Evolutionary conservation across 2,888 invertebrate genomes (phyloP), one percentile per base, ranked within the genome.

Genomic region (Pachydiplax longipennis): DNA sequence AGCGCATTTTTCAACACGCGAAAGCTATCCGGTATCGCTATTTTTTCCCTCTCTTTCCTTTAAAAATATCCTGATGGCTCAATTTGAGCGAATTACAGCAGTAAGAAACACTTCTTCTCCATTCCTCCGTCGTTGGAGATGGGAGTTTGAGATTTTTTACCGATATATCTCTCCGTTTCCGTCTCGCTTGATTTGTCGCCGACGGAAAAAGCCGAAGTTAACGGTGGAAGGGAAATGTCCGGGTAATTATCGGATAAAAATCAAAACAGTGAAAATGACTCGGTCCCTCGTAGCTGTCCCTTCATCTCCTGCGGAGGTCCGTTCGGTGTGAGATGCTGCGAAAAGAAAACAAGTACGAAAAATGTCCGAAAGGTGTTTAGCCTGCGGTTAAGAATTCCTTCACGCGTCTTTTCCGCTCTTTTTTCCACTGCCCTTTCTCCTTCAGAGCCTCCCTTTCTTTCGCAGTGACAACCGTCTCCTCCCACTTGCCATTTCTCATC

Each of bases 331-430:
- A 35, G 87, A 58, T 37, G n/a, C 65, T n/a, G 37, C 65, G 35
- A 83, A 18, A 31, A 2, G 2, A 35, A 37, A 80, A 37, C 25
- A 53, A 31, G 65, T 22, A 37, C 87, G 35, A n/a, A 37, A 4
- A 22, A 25, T 13, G 58, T n/a, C 44, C 22, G 82, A 44, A n/a
- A 82, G 82, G 82, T 25, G 82, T 65, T 65, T 65, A 87, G 87
- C 87, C 87, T n/a, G 35, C 87, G 87, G 87, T 61, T 82, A 87
- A 61, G 87, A 48, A 87, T 87, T 87, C 87, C 87, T 87, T 87
- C 87, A 87, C 87, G 87, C 87, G 87, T 65, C 87, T 61, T 37
- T 58, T 53, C 83, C 22, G 22, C 61, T 35, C 35, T 53, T 87
- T 87, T 87, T 61, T 37, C n/a, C 37, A 3, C 58, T 0, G 8